Evolutionary conservation across 2,888 invertebrate genomes (phyloP).

Genomic region (Pristionchus fissidentatus): DNA sequence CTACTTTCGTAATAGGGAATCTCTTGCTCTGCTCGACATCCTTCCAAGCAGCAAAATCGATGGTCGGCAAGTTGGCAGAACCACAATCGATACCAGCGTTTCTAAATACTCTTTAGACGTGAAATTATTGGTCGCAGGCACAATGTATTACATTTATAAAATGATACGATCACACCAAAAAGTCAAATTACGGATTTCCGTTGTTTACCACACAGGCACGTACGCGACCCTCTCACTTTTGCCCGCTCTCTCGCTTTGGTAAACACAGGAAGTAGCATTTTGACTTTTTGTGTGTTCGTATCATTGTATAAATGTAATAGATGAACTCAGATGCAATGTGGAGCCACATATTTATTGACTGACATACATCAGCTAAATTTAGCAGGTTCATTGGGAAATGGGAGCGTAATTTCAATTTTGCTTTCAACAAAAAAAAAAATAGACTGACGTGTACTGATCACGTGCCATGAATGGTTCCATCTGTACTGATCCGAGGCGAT

Average conservation of each 20-base stretch:
- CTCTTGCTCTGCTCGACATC: conserved; percentile 70
- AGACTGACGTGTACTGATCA: conserved; percentile 71
- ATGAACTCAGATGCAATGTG: no score
- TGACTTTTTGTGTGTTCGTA: no score
- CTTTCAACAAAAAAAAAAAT: conserved; percentile 3
- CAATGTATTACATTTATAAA: no score
- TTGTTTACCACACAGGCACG: no score
- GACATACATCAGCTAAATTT: no score
- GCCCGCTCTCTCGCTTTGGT: no score
- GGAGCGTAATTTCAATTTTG: background rate
- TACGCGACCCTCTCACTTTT: no score
- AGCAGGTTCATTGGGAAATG: background rate
- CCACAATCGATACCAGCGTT: conserved; percentile 73
- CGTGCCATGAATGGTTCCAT: conserved; percentile 70
- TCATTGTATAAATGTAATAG: no score
- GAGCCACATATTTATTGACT: no score
- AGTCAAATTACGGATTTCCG: no score
- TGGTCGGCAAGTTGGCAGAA: conserved; percentile 62
- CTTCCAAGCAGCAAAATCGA: conserved; percentile 66
- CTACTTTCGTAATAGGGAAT: conserved; percentile 70
- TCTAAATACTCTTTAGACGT: conserved; percentile 61
- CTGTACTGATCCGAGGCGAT: conserved; percentile 67
- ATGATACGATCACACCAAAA: no score
- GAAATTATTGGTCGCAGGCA: background rate
- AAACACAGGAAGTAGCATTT: no score